Percentiles rank a stretch among this genome's conserved stretches.
Conservation (phyloP, 2,113 vertebrate genomes). For the Synodontis membranacea region DNA sequence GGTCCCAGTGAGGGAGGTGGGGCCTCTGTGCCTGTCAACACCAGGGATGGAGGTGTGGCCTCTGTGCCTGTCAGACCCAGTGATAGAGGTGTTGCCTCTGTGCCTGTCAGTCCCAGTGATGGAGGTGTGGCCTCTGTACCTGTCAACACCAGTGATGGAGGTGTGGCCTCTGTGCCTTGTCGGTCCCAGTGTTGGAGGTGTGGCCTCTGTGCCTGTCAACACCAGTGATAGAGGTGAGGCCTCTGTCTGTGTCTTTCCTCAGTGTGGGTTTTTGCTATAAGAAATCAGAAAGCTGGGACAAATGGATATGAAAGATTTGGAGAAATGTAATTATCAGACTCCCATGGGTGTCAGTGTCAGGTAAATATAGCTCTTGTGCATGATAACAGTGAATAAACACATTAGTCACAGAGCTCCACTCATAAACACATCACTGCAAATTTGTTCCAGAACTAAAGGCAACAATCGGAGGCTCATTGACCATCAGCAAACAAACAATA, state of each 20-base stretch:
- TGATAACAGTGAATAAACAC: conserved; percentile 11
- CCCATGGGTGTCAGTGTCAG: conserved; percentile 1
- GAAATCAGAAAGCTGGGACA: background rate
- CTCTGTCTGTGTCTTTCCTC: background rate
- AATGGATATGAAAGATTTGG: conserved; percentile 4
- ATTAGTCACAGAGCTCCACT: conserved; percentile 16
- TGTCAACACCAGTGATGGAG: background rate
- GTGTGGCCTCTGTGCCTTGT: background rate
- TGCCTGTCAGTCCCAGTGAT: background rate
- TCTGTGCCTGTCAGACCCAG: background rate
- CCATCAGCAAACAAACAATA: conserved; percentile 5
- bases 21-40: background rate
- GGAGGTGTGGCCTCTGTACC: background rate
- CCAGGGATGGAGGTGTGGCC: background rate
- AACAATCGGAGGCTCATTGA: background rate
- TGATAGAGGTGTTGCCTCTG: background rate
- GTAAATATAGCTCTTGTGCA: conserved; percentile 8
- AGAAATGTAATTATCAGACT: conserved; percentile 10
- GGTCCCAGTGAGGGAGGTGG: background rate
- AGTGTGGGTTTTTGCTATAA: background rate
- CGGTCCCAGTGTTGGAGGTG: background rate
- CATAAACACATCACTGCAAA: conserved; percentile 20
- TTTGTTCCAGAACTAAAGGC: conserved; percentile 21
- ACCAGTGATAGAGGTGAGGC: background rate
- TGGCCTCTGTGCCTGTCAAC: background rate